Percentiles rank a stretch among this genome's conserved stretches.
These are phyloP conservation scores for Norana najaformis DNA, from an alignment of 2,888 invertebrate species.

Conservation along the genomic window DNA sequence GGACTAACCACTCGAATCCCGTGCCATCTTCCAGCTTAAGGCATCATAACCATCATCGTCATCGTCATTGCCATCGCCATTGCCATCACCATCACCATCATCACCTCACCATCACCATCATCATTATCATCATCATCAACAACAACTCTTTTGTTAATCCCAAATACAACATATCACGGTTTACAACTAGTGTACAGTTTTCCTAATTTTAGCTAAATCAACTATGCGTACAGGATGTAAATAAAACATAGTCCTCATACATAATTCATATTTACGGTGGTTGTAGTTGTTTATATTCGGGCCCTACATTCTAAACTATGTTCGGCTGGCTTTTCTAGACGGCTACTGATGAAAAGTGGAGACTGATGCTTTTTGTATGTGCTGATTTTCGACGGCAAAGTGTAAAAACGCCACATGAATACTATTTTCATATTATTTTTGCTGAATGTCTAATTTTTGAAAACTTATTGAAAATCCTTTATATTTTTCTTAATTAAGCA, in stretches of 20 bases:
- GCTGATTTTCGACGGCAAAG: not conserved
- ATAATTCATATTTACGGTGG: not conserved
- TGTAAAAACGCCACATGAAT: not conserved
- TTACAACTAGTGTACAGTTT: too few species aligned
- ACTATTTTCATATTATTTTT: conserved; percentile 13
- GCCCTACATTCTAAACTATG: not conserved
- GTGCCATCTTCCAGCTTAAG: not conserved
- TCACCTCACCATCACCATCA: not conserved
- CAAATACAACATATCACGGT: too few species aligned
- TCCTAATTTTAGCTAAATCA: not conserved
- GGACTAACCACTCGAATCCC: not conserved
- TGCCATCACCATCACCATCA: not conserved
- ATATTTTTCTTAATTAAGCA: conserved; percentile 9
- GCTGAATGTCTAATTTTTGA: not conserved
- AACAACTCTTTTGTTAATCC: too few species aligned
- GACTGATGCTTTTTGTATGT: not conserved
- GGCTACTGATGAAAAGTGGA: not conserved
- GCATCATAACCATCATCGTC: not conserved
- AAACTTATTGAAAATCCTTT: not conserved
- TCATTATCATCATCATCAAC: not conserved
- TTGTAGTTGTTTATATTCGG: not conserved
- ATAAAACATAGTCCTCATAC: not conserved
- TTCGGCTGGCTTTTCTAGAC: not conserved
- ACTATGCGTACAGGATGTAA: not conserved
- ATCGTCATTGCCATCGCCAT: not conserved